A percentile compares a stretch with the other conserved stretches of the same genome.
Evolutionary conservation across 37 sponge, comb jelly and placozoan genomes (phyloP).

Genomic region (Crambe crambe): DNA sequence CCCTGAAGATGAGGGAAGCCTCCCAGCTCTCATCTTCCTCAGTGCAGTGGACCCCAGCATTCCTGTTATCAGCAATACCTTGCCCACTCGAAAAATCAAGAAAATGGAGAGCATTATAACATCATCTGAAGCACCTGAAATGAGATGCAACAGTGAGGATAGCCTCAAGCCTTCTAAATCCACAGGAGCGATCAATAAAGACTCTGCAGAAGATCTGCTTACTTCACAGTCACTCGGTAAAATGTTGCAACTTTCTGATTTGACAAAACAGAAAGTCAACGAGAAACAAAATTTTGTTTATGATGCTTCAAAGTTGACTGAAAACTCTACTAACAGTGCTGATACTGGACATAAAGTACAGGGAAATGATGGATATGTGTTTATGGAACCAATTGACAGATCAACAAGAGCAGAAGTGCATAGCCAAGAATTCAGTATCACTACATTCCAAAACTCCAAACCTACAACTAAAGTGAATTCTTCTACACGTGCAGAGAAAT

Average conservation of each 20-base stretch:
- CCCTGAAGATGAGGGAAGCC: neutral
- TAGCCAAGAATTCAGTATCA: neutral
- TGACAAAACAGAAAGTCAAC: neutral
- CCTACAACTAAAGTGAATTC: too few species aligned
- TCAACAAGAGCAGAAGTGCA: neutral
- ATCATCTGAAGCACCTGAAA: neutral
- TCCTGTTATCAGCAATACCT: neutral
- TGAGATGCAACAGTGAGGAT: neutral
- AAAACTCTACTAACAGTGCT: neutral
- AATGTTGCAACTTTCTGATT: neutral
- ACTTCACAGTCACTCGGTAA: neutral
- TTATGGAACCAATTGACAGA: neutral
- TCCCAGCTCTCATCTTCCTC: neutral
- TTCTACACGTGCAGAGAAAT: too few species aligned
- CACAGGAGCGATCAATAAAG: neutral
- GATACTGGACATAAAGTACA: too few species aligned
- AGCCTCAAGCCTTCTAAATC: neutral
- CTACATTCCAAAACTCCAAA: too few species aligned
- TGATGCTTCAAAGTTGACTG: neutral
- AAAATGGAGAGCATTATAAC: neutral
- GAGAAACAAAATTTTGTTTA: neutral
- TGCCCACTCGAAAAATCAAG: neutral
- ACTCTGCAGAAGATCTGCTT: neutral
- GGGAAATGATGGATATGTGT: neutral
- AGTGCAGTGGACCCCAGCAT: neutral